Conservation (phyloP, 2,797 vertebrate genomes). For the Hippopotamyrus pictus region DNA sequence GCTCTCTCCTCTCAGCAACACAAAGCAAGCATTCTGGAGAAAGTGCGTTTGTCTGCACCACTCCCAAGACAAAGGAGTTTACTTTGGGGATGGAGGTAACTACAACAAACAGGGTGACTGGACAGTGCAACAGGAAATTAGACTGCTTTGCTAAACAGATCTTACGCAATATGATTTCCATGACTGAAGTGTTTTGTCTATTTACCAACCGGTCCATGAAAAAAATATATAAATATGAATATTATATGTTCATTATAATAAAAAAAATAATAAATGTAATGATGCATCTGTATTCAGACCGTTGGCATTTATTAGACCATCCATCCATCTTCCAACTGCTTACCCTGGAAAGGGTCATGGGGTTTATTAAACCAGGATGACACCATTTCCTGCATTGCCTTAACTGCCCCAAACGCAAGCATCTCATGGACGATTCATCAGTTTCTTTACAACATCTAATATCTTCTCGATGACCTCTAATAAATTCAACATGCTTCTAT, state of each 20-base stretch:
- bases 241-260: neutral
- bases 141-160: neutral
- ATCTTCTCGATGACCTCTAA: neutral
- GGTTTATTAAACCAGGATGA: neutral
- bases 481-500: neutral
- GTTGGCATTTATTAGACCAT: neutral
- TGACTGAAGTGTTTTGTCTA: neutral
- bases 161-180: neutral
- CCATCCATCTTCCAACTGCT: neutral
- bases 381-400: neutral
- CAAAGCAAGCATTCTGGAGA: neutral
- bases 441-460: neutral
- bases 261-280: neutral
- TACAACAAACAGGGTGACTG: neutral
- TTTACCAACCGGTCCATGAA: neutral
- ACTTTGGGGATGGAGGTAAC: neutral
- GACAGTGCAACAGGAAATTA: neutral
- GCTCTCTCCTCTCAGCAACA: neutral
- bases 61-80: neutral
- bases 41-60: neutral
- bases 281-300: neutral
- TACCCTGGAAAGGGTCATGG: neutral
- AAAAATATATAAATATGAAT: neutral
- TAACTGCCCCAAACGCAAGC: neutral
- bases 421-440: neutral